Evolutionary conservation across 2,797 vertebrate species (phyloP).

Genomic region (Ctenochaetus hawaiiensis): DNA sequence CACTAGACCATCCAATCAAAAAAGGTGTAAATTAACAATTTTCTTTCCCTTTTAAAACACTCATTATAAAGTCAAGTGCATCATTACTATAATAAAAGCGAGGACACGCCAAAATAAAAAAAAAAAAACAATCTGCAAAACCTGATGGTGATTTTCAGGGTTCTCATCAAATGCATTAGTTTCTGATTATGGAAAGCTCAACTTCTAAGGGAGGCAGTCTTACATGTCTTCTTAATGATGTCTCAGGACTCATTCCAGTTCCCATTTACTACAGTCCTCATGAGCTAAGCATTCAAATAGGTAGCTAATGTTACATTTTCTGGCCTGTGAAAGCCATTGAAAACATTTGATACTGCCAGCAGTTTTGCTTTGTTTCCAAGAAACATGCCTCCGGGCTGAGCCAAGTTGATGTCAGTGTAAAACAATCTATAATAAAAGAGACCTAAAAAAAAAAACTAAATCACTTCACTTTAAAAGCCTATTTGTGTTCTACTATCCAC

Average conservation of each 20-base stretch:
- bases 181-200: slow-evolving; percentile 55
- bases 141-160: slow-evolving; percentile 53
- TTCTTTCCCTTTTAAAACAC: slow-evolving; percentile 72
- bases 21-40: slow-evolving; percentile 81
- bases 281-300: slow-evolving; percentile 76
- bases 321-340: slow-evolving; percentile 76
- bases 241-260: slow-evolving; percentile 63
- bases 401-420: slow-evolving; percentile 82
- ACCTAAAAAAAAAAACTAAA: slow-evolving; percentile 67
- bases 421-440: slow-evolving; percentile 77
- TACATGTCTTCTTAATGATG: slow-evolving; percentile 56
- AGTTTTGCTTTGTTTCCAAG: slow-evolving; percentile 71
- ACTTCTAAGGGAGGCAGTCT: slow-evolving; percentile 40
- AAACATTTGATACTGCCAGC: slow-evolving; percentile 75
- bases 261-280: slow-evolving; percentile 71
- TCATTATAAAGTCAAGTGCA: slow-evolving; percentile 70
- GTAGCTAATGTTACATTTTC: slow-evolving; percentile 77
- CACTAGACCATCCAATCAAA: slow-evolving; percentile 67
- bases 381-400: slow-evolving; percentile 62
- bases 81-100: slow-evolving; percentile 60
- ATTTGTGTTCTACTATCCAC: slow-evolving; percentile 74
- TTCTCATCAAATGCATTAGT: slow-evolving; percentile 54
- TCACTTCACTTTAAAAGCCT: slow-evolving; percentile 78
- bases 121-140: slow-evolving; percentile 60
- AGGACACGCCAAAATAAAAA: slow-evolving; percentile 43